These are phyloP conservation scores for Perca schrenkii DNA, from an alignment of 2,113 vertebrate species.

Conservation along the genomic window DNA sequence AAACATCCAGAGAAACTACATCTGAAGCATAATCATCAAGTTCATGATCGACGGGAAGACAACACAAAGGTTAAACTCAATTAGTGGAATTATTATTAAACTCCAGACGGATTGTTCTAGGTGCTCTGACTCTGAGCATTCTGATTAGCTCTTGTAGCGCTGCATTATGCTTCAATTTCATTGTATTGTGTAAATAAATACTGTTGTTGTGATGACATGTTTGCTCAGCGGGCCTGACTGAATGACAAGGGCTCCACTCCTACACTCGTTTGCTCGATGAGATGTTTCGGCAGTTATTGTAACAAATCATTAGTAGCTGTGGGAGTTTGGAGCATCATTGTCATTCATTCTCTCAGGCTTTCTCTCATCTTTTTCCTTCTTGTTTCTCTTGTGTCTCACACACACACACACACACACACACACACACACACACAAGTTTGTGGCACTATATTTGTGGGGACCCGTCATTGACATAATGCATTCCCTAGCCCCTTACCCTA, in stretches of 20 bases:
- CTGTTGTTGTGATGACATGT: constrained; percentile 46
- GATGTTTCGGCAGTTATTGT: constrained; percentile 57
- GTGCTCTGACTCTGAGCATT: not conserved
- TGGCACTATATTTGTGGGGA: no score
- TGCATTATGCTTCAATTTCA: constrained; percentile 14
- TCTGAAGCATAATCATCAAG: no score
- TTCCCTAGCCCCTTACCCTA: no score
- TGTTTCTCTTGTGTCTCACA: not conserved
- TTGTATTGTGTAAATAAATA: constrained; percentile 61
- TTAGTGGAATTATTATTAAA: not conserved
- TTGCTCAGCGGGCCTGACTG: constrained; percentile 3
- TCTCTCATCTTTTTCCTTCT: not conserved
- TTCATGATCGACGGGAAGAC: no score
- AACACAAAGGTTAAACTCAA: no score
- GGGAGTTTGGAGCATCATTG: constrained; percentile 39
- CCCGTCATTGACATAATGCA: no score
- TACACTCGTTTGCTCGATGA: constrained; percentile 45
- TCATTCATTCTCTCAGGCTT: constrained; percentile 20
- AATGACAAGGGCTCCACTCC: constrained; percentile 51
- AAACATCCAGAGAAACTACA: no score
- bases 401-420: not conserved
- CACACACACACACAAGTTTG: not conserved
- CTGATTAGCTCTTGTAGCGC: not conserved
- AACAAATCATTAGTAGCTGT: constrained; percentile 50
- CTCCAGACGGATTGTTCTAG: not conserved